Percentiles rank a stretch among this genome's conserved stretches.
phyloP scores from a whole-genome alignment of 1,140 invertebrate genomes.

The Globodera rostochiensis region DNA sequence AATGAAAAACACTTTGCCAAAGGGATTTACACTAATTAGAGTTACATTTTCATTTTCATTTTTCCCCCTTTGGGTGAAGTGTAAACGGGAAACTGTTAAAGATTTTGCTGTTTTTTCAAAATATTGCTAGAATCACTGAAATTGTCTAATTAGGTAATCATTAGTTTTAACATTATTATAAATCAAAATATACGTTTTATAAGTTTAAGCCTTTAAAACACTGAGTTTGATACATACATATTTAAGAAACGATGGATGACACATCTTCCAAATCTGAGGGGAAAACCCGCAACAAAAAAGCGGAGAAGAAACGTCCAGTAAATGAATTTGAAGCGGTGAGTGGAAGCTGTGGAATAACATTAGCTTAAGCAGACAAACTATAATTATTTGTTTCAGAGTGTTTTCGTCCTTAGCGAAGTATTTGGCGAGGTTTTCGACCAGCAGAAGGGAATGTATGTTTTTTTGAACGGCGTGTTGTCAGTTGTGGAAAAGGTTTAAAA shows the following conservation, averaged over 20 bases:
- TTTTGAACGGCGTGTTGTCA: slow-evolving; percentile 50
- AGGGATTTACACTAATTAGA: too few relatives aligned
- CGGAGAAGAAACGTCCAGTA: not conserved
- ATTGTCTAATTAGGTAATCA: not conserved
- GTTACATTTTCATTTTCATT: too few relatives aligned
- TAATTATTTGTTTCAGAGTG: slow-evolving; percentile 37
- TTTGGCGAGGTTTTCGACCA: slow-evolving; percentile 53
- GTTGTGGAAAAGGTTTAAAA: slow-evolving; percentile 47
- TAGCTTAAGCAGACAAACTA: slow-evolving; percentile 26
- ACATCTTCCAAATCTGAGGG: not conserved
- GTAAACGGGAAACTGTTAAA: too few relatives aligned
- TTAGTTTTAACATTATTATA: not conserved
- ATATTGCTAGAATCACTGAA: too few relatives aligned
- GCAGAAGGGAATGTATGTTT: slow-evolving; percentile 29
- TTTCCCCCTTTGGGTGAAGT: too few relatives aligned
- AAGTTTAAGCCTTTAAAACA: not conserved
- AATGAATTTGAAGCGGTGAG: slow-evolving; percentile 38
- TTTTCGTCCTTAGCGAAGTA: slow-evolving; percentile 46
- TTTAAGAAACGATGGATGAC: not conserved
- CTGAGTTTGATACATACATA: not conserved
- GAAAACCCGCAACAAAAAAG: not conserved
- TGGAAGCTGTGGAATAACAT: not conserved
- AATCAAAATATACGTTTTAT: not conserved
- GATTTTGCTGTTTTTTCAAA: too few relatives aligned
- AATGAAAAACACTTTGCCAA: too few relatives aligned